phyloP scores from a whole-genome alignment of 2,797 vertebrate genomes.

The Rhincodon typus region DNA sequence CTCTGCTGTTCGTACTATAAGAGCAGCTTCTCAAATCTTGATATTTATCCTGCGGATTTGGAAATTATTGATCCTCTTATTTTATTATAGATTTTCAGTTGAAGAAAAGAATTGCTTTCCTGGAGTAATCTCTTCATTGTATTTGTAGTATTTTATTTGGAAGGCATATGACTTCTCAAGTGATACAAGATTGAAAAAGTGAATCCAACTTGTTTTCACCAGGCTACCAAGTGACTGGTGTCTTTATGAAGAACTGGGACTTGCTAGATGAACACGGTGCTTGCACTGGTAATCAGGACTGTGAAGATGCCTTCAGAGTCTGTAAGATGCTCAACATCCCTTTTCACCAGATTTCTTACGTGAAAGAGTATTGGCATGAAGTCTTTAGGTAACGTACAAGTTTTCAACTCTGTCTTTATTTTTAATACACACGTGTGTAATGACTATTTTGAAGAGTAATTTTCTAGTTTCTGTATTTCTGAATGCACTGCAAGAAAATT shows the following conservation, averaged over 20 bases:
- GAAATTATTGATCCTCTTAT: not conserved
- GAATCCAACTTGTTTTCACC: not conserved
- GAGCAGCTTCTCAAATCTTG: not conserved
- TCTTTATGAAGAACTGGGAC: conserved; percentile 98
- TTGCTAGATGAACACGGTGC: conserved; percentile 73
- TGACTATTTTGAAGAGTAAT: not conserved
- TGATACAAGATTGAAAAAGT: not conserved
- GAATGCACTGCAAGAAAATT: too few species aligned
- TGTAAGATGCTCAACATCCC: conserved; percentile 77
- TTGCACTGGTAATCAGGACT: conserved; percentile 74
- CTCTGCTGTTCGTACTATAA: not conserved
- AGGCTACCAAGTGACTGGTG: conserved; percentile 87
- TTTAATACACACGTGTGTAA: not conserved
- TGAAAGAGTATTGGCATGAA: conserved; percentile 92
- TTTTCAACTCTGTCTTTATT: not conserved
- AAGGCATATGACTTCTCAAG: not conserved
- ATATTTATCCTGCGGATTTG: not conserved
- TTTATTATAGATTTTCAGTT: not conserved
- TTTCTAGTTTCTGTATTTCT: not conserved
- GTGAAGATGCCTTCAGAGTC: conserved; percentile 81
- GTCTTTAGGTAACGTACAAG: conserved; percentile 76
- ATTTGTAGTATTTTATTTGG: not conserved
- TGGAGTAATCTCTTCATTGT: too few species aligned
- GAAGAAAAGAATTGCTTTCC: not conserved
- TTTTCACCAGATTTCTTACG: conserved; percentile 85